phyloP scores from a whole-genome alignment of 30 jellyfish, hydroid and myxozoan genomes.

The Pseudorhiza aurosa region DNA sequence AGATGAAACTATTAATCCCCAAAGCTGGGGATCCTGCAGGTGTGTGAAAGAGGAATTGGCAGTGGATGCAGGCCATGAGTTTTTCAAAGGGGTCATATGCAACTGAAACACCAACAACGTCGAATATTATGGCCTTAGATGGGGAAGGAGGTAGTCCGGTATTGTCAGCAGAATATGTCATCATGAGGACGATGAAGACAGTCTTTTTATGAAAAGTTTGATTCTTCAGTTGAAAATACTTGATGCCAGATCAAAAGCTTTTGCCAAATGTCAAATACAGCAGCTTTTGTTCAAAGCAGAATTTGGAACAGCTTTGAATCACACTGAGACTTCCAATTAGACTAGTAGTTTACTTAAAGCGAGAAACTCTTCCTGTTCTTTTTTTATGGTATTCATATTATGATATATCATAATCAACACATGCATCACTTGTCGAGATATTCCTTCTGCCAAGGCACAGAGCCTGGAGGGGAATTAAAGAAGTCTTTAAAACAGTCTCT shows the following conservation, averaged over 20 bases:
- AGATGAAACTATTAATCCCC: too few species aligned
- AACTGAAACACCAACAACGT: too few species aligned
- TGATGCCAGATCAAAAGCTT: conserved; percentile 30
- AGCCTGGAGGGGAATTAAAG: conserved; percentile 33
- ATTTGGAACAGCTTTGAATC: conserved; percentile 32
- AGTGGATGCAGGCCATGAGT: too few species aligned
- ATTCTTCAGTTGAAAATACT: conserved; percentile 43
- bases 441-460: conserved; percentile 39
- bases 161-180: not conserved
- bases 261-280: conserved; percentile 48
- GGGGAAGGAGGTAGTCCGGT: conserved; percentile 29
- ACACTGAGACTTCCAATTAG: conserved; percentile 6
- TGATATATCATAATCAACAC: not conserved
- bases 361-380: not conserved
- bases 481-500: conserved; percentile 34
- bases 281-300: conserved; percentile 41
- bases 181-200: conserved; percentile 31
- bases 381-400: not conserved
- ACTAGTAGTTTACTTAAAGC: too few species aligned
- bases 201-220: conserved; percentile 31
- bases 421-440: not conserved
- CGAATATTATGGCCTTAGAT: conserved; percentile 27
- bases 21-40: too few species aligned
- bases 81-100: too few species aligned
- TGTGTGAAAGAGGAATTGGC: too few species aligned